Evolutionary conservation across 2,113 vertebrate species (phyloP).

Genomic region (Cricetomys ansorgei): DNA sequence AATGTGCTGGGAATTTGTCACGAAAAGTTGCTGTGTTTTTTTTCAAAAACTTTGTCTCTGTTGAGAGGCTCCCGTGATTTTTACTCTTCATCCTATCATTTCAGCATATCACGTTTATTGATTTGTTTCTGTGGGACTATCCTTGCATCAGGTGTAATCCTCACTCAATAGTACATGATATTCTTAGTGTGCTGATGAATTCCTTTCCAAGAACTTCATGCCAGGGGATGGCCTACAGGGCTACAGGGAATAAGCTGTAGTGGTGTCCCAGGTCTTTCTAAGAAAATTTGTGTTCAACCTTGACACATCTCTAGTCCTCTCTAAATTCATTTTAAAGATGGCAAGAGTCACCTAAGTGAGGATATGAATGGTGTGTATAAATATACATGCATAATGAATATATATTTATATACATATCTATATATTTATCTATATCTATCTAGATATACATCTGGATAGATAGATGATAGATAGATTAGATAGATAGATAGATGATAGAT

Average conservation of each 20-base stretch:
- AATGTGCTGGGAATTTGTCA: background rate
- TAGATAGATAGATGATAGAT: background rate
- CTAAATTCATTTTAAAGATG: background rate
- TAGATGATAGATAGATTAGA: background rate
- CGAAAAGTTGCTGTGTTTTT: background rate
- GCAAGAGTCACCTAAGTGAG: background rate
- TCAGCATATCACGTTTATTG: background rate
- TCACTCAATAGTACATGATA: too few relatives aligned
- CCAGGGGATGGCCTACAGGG: background rate
- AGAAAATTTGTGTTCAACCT: background rate
- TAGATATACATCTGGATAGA: background rate
- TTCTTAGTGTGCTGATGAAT: background rate
- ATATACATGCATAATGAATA: too few relatives aligned
- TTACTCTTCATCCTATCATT: background rate
- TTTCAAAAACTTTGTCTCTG: background rate
- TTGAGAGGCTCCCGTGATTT: background rate
- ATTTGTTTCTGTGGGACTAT: background rate
- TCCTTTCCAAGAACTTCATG: background rate
- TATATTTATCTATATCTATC: background rate
- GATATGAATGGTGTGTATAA: background rate
- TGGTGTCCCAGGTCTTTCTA: background rate
- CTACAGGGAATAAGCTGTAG: background rate
- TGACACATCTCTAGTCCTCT: background rate
- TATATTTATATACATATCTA: too few relatives aligned
- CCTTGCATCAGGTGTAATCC: background rate